Base-by-base conservation (phyloP, 2,888 invertebrate genomes). In the Drosophila paranaensis region DNA sequence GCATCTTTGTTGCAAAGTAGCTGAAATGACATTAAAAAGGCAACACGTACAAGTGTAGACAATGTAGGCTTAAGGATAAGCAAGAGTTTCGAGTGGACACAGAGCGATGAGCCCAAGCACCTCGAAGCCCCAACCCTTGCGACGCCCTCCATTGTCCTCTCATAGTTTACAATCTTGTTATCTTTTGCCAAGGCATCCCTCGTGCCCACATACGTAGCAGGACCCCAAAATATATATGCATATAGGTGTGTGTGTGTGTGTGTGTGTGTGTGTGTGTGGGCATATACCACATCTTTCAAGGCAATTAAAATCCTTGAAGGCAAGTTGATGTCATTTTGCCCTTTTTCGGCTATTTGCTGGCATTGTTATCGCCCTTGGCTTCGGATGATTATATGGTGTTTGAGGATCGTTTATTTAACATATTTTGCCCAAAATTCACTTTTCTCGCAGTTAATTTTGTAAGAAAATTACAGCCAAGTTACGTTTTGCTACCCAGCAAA, bases 391-490 rank as follows among this genome's bases (percentile, higher is more conserved):
- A 70, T 66, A 43, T 67, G 70, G 33, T 48, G 60, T 65, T 58
- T 64, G 58, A 57, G 73, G 54, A 69, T 66, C 74, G 61, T 88
- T 88, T 88, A 89, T 87, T 89, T 79, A 87, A 84, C 88, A 91
- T 87, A 89, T 87, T 84, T 82, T 86, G 82, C 90, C 82, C 87
- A 85, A 88, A 90, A 87, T 91, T 77, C 76, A 90, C 82, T 82
- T 87, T 87, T 77, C 79, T 88, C 77, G 82, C 81, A 81, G 83
- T 86, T 86, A 75, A 81, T 84, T 89, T 81, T 71, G 70, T 74
- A 90, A 90, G 89, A 89, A 89, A 86, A 80, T 79, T 77, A 77
- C 75, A 33, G 48, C 48, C 48, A 79, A 86, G 72, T 75, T 77
- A 64, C 62, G 63, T 76, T 77, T 66, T 62, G 63, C 62, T 67